Evolutionary conservation across 2,797 vertebrate species (phyloP), one percentile per base, ranked within the genome.

Genomic region (Pristis pectinata): DNA sequence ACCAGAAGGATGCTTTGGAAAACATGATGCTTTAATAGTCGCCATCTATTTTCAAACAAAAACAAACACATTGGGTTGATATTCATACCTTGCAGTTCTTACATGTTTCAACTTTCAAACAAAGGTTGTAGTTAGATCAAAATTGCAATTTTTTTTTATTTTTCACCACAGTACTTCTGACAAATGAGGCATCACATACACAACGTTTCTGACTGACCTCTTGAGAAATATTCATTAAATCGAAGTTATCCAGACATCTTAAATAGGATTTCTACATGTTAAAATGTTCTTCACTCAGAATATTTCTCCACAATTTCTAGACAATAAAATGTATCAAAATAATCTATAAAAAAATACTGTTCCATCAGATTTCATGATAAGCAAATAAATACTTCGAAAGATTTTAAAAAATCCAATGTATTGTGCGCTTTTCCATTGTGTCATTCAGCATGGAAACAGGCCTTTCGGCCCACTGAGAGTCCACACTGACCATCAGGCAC

Each of bases 1-100:
- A 70, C 98, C 98, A 95, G 97, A 98, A 4, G 98, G 97, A 82
- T 97, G 97, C 95, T 98, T 98, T 95, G 97, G 96, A 95, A 92
- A 96, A 37, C 97, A 97, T 93, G 97, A 97, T 95, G 97, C 97
- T 96, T 97, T 98, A 83, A 98, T 96, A 0, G 97, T 98, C 95
- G 98, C 96, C 95, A 98, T 98, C 99, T 99, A 56, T 49, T 49
- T 95, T 94, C 94, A 95, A 89, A 95, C 49, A 49, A 49, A 94
- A 96, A 95, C 49, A 79, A 72, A 95, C 1, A 93, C 27, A 30
- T 44, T 72, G 49, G 7, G 7, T 61, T n/a, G 37, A 74, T 56
- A 94, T 11, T 76, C 94, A 37, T 77, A 82, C 93, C 37, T 59
- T 61, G 24, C 1, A 59, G 15, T 15, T 91, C 19, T 91, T 94